A percentile compares a stretch with the other conserved stretches of the same genome.
Conservation (phyloP, 2,888 invertebrate genomes). For the Barypeithes pellucidus region DNA sequence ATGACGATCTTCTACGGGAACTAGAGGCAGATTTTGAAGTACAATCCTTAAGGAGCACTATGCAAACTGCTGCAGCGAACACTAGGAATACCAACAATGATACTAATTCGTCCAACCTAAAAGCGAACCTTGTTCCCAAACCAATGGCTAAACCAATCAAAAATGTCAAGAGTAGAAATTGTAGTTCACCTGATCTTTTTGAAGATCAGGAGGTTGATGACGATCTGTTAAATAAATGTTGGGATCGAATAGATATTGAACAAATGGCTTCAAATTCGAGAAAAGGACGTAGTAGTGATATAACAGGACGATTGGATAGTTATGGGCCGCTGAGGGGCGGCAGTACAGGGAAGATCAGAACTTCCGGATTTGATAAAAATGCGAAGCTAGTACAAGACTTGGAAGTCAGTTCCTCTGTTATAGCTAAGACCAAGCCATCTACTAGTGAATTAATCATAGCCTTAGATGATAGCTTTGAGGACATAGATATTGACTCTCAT, state of each 20-base stretch:
- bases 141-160: slow-evolving; percentile 6
- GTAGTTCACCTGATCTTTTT: slow-evolving; percentile 59
- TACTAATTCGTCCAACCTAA: background rate
- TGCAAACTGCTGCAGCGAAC: background rate
- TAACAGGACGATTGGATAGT: background rate
- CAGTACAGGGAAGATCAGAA: background rate
- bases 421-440: background rate
- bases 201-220: slow-evolving; percentile 60
- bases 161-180: slow-evolving; percentile 20
- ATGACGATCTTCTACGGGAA: slow-evolving; percentile 51
- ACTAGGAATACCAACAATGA: background rate
- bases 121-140: background rate
- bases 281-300: background rate
- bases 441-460: slow-evolving; percentile 40
- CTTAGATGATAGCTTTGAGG: slow-evolving; percentile 63
- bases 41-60: slow-evolving; percentile 9
- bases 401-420: slow-evolving; percentile 14
- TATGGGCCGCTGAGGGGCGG: background rate
- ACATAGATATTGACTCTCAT: slow-evolving; percentile 63
- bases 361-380: background rate
- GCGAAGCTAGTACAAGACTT: background rate
- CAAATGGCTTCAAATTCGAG: background rate
- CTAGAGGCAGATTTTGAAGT: slow-evolving; percentile 44
- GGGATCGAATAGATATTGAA: slow-evolving; percentile 37
- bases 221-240: slow-evolving; percentile 50